Conservation (phyloP, 2,113 vertebrate genomes). For the Ivindomyrus marchei region DNA sequence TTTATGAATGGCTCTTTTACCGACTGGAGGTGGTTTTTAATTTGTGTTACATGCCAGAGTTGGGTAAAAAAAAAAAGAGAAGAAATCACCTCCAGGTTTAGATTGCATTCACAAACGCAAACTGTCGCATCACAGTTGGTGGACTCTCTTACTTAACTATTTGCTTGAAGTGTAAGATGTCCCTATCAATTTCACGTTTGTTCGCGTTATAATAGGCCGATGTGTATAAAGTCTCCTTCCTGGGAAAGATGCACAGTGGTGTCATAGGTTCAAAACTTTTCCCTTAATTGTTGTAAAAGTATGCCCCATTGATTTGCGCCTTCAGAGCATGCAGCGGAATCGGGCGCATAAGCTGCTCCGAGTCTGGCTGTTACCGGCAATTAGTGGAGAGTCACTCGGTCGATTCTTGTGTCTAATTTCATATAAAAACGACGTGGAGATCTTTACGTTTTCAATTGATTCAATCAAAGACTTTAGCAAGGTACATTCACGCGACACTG, state of each 20-base stretch:
- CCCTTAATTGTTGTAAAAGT: background rate
- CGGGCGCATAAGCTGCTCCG: background rate
- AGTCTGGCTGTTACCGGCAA: background rate
- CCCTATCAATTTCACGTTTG: background rate
- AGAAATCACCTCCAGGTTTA: conserved; percentile 41
- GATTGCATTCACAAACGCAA: conserved; percentile 57
- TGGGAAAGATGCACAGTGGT: background rate
- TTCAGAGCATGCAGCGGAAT: background rate
- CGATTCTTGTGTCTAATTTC: background rate
- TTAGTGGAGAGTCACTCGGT: background rate
- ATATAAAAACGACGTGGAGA: background rate
- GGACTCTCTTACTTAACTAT: background rate
- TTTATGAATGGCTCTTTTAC: conserved; percentile 84
- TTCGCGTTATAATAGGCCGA: background rate
- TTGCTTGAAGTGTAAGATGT: background rate
- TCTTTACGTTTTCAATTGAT: background rate
- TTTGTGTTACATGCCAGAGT: conserved; percentile 62
- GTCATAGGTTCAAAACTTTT: background rate
- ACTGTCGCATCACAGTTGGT: background rate
- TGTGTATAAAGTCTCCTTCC: background rate
- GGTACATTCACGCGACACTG: background rate
- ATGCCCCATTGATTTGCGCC: background rate
- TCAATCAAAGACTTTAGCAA: background rate
- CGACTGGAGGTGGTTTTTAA: conserved; percentile 75
- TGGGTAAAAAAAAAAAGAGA: background rate